These are phyloP conservation scores for Berghia stephanieae DNA, from an alignment of 1,140 invertebrate genomes.

Conservation along the genomic window DNA sequence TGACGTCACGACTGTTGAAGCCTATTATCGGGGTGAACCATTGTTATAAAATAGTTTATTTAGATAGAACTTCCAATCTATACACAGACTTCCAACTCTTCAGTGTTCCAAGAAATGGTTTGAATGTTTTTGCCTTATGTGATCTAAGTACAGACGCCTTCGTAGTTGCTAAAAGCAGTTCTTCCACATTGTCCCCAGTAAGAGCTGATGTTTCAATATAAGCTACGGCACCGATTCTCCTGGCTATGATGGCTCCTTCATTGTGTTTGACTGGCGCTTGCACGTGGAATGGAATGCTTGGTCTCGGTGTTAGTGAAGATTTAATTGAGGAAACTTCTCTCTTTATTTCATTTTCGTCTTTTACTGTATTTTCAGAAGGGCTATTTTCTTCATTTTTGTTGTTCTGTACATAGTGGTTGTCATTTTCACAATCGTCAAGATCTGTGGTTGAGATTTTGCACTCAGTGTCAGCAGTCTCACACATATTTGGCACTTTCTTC, in stretches of 20 bases:
- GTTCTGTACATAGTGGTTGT: background rate
- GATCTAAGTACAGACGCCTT: conserved; percentile 40
- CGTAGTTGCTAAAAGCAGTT: conserved; percentile 53
- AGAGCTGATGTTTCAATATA: conserved; percentile 62
- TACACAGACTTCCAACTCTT: too few species aligned
- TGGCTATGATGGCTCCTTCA: conserved; percentile 45
- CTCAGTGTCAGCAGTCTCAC: background rate
- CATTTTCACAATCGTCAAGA: background rate
- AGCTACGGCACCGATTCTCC: conserved; percentile 42
- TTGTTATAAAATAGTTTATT: too few species aligned
- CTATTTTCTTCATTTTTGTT: background rate
- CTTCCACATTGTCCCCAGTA: conserved; percentile 53
- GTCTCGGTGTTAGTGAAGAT: too few species aligned
- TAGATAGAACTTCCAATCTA: too few species aligned
- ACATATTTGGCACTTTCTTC: too few species aligned
- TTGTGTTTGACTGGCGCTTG: conserved; percentile 40
- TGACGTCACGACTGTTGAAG: too few species aligned
- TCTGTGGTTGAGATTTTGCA: background rate
- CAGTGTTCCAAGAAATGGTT: too few species aligned
- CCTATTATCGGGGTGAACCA: too few species aligned
- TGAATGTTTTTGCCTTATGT: too few species aligned
- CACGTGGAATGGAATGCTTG: too few species aligned
- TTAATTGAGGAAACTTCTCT: too few species aligned
- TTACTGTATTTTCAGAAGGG: background rate
- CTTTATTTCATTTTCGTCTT: too few species aligned